Evolutionary conservation across 2,113 vertebrate species (phyloP), one percentile per base, ranked within the genome.

Genomic region (Atherinomorus stipes): DNA sequence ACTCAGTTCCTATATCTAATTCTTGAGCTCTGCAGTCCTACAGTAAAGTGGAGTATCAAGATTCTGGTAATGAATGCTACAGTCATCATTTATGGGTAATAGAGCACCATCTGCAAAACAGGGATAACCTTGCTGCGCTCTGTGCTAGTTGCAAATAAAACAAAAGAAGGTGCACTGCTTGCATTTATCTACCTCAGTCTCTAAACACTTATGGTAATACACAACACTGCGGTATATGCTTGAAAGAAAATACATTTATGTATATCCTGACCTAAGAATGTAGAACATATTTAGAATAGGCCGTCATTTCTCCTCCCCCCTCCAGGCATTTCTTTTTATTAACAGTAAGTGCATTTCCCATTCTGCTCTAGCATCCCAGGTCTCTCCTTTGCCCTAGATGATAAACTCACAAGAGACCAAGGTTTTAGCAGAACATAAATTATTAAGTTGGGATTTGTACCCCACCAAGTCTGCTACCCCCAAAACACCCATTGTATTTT

Each of bases 361-460:
- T 75, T 76, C 42, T 70, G 62, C 59, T 76, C n/a, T 15, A 72
- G 63, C 11, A 3, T 51, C 28, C 31, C 42, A 61, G 49, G 21
- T 81, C 51, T 56, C 34, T 69, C 19, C 53, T 15, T 44, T 44
- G 22, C 54, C 59, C 71, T 63, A 50, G 44, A 73, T 85, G 71
- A 88, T 83, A 84, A 89, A 85, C 85, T 75, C 7, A 7, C 71
- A 18, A 19, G 21, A 73, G 66, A 81, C 77, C 26, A 19, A 60
- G 38, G 37, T 44, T 86, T 77, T 78, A 80, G 75, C 71, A 62
- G 16, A 87, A 81, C 65, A 85, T 85, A 38, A 88, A 87, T 85
- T 78, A 92, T 91, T 85, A 49, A 89, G 53, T 28, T 40, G 58
- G 40, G 84, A 76, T 38, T 25, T 63, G 28, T 11, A 7, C 54